Conservation (phyloP, 2,113 vertebrate species). For the Cnemophilus loriae region DNA sequence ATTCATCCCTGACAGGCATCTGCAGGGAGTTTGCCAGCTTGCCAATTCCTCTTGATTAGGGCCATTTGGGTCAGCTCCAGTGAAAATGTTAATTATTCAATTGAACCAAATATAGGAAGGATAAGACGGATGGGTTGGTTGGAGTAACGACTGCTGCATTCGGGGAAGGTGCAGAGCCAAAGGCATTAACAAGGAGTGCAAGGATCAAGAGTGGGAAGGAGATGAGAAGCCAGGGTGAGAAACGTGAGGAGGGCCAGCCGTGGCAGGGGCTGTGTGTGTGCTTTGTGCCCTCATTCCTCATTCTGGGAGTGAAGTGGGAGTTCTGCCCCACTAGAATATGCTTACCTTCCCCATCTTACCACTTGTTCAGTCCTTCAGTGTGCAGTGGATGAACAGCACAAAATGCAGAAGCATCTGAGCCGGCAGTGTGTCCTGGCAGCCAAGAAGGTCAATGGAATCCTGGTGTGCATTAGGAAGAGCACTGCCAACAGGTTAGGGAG, state of each 20-base stretch:
- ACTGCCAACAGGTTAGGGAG: neutral
- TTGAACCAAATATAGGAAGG: neutral
- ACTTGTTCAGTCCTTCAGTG: neutral
- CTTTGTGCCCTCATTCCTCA: neutral
- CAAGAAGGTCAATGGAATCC: neutral
- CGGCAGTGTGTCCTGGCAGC: neutral
- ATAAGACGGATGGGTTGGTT: neutral
- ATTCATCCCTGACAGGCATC: neutral
- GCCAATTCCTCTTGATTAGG: neutral
- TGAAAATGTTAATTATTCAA: conserved; percentile 16
- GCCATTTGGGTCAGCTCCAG: neutral
- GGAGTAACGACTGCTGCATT: neutral
- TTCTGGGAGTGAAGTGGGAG: neutral
- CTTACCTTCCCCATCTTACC: neutral
- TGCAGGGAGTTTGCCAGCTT: neutral
- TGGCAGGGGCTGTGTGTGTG: neutral
- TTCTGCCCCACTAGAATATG: neutral
- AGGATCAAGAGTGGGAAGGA: neutral
- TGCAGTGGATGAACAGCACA: neutral
- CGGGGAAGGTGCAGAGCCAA: neutral
- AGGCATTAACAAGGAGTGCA: neutral
- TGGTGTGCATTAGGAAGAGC: neutral
- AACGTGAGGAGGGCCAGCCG: accelerated
- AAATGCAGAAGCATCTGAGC: neutral
- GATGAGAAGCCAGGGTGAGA: neutral